Evolutionary conservation across 2,113 vertebrate species (phyloP).

Genomic region (Callionymus lyra): DNA sequence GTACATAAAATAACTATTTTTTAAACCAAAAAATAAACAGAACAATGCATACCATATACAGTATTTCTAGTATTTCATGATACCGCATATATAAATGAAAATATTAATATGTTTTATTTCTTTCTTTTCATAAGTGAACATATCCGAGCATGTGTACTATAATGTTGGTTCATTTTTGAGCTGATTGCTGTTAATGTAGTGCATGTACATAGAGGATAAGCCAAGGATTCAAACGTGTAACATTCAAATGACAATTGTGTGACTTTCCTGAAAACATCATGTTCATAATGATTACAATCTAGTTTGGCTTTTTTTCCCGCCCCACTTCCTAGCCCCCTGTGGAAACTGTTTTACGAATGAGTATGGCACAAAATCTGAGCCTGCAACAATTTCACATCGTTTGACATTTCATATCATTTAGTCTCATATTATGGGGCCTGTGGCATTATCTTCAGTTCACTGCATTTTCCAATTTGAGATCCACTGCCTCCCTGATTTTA

Average conservation of each 20-base stretch:
- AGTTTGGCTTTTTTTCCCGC: neutral
- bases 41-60: too few relatives aligned
- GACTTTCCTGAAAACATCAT: slow-evolving; percentile 1
- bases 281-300: neutral
- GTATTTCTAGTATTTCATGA: too few relatives aligned
- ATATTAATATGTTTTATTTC: too few relatives aligned
- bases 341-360: slow-evolving; percentile 3
- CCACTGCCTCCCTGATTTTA: slow-evolving; percentile 56
- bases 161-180: too few relatives aligned
- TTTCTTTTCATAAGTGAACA: too few relatives aligned
- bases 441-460: slow-evolving; percentile 61
- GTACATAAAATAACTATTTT: too few relatives aligned
- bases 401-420: slow-evolving; percentile 65
- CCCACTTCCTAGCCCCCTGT: neutral
- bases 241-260: neutral
- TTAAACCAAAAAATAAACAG: too few relatives aligned
- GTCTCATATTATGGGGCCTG: slow-evolving; percentile 61
- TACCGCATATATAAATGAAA: too few relatives aligned
- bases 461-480: slow-evolving; percentile 64
- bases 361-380: slow-evolving; percentile 46
- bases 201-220: too few relatives aligned
- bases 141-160: too few relatives aligned
- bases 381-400: slow-evolving; percentile 57
- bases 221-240: too few relatives aligned
- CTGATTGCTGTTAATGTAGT: too few relatives aligned